These are phyloP conservation scores for Oncorhynchus kisutch DNA, from an alignment of 2,113 vertebrate species.

Conservation along the genomic window DNA sequence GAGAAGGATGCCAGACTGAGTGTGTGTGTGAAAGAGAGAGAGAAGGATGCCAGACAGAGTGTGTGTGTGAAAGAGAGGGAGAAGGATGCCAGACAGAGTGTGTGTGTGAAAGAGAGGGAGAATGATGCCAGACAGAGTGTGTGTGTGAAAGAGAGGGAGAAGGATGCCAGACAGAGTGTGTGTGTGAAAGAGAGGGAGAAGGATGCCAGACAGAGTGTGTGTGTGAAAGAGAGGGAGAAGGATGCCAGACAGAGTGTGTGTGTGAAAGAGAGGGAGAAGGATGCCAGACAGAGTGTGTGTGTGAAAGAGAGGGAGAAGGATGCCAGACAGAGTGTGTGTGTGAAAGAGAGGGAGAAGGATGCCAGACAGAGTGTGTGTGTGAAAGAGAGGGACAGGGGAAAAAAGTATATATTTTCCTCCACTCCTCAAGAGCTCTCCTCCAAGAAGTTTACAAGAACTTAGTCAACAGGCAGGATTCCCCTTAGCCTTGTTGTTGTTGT, in stretches of 20 bases:
- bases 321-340: constrained; percentile 3
- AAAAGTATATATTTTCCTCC: neutral
- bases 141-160: neutral
- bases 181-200: neutral
- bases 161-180: constrained; percentile 12
- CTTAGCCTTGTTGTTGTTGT: neutral
- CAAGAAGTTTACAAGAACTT: neutral
- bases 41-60: too few species aligned
- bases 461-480: neutral
- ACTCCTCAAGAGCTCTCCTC: neutral
- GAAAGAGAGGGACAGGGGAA: neutral
- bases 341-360: constrained; percentile 1
- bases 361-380: too few species aligned
- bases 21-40: too few species aligned
- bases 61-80: too few species aligned
- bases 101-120: too few species aligned
- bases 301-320: neutral
- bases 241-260: too few species aligned
- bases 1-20: too few species aligned
- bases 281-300: too few species aligned
- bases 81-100: too few species aligned
- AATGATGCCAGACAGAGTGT: too few species aligned
- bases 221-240: constrained; percentile 2
- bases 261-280: neutral
- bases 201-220: constrained; percentile 11